A percentile compares a stretch with the other conserved stretches of the same genome.
phyloP scores from a whole-genome alignment of 2,888 invertebrate genomes.

The Epinotia brunnichana region DNA sequence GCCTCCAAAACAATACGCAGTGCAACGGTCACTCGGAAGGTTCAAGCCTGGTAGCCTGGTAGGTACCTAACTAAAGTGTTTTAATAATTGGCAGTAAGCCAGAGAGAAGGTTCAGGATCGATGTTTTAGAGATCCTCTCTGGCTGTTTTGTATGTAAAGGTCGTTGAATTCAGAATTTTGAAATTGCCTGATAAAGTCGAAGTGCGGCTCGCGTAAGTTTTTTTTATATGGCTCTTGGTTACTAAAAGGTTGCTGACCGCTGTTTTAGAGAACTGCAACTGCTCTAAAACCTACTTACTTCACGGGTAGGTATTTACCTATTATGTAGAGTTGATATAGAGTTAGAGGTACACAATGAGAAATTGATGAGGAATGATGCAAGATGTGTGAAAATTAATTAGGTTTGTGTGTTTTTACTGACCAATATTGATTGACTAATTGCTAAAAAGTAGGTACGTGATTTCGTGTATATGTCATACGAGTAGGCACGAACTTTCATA shows the following conservation, averaged over 20 bases:
- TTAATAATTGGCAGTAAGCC: background rate
- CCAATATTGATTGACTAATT: background rate
- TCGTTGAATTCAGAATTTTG: too few species aligned
- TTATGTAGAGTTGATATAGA: too few species aligned
- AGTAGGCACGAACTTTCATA: too few species aligned
- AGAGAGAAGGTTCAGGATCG: background rate
- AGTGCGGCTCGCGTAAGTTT: too few species aligned
- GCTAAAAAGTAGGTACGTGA: background rate
- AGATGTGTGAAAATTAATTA: background rate
- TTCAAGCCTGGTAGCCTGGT: conserved; percentile 11
- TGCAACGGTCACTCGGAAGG: conserved; percentile 24
- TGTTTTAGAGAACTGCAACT: too few species aligned
- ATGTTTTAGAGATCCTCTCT: background rate
- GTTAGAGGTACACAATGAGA: background rate
- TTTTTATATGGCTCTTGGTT: too few species aligned
- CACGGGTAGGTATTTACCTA: too few species aligned
- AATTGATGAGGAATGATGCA: background rate
- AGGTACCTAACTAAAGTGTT: background rate
- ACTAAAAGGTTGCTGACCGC: too few species aligned
- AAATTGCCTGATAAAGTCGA: too few species aligned
- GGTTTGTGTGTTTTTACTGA: background rate
- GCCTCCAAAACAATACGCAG: conserved; percentile 6
- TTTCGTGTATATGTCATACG: too few species aligned
- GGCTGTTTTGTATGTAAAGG: too few species aligned
- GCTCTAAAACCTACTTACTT: too few species aligned